These are phyloP conservation scores for Festucalex cinctus DNA, from an alignment of 2,113 vertebrate genomes.

Conservation along the genomic window DNA sequence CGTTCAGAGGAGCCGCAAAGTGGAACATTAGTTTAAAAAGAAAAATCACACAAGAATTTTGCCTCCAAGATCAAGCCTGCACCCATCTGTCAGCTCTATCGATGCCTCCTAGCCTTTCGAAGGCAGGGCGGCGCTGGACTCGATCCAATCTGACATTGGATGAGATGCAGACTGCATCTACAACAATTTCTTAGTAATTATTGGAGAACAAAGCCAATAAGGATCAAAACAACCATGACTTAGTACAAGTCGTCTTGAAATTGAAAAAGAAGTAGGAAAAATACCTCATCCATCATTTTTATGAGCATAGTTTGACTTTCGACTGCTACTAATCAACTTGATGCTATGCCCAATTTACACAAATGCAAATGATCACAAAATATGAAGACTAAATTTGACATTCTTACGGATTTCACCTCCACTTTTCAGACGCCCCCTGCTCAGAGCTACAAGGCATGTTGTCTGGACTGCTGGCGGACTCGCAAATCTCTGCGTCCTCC, in stretches of 20 bases:
- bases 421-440: constrained; percentile 87
- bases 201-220: constrained; percentile 3
- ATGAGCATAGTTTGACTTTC: too few species aligned
- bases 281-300: too few species aligned
- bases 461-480: constrained; percentile 87
- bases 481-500: constrained; percentile 92
- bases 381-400: neutral
- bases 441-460: constrained; percentile 95
- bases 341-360: neutral
- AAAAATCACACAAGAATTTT: constrained; percentile 12
- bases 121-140: constrained; percentile 2
- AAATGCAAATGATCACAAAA: neutral
- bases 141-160: constrained; percentile 2
- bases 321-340: too few species aligned
- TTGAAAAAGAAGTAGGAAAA: neutral
- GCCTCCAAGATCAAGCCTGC: constrained; percentile 9
- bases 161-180: neutral
- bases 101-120: neutral
- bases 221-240: constrained; percentile 15
- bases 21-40: constrained; percentile 2
- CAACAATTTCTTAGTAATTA: neutral
- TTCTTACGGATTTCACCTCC: neutral
- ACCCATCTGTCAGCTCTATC: neutral
- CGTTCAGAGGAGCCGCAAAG: neutral
- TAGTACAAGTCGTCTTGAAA: neutral